phyloP scores from a whole-genome alignment of 2,797 vertebrate genomes.

The Enteromius viviparus region DNA sequence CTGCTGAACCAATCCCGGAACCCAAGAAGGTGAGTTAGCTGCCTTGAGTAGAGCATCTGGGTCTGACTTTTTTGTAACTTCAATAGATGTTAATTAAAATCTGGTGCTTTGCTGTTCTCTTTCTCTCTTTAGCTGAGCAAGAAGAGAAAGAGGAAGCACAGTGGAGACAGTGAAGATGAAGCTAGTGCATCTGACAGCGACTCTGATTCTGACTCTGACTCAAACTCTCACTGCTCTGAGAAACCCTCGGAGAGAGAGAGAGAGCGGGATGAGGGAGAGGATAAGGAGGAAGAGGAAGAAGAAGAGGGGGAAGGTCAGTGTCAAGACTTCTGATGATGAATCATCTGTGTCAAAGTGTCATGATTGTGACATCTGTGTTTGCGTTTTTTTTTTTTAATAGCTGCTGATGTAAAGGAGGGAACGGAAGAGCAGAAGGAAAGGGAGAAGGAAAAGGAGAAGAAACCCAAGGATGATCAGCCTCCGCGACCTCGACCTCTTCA shows the following conservation, averaged over 20 bases:
- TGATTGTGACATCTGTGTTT: neutral
- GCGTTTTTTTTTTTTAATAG: neutral
- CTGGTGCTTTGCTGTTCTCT: neutral
- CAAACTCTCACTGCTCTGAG: slow-evolving; percentile 80
- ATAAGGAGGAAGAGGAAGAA: slow-evolving; percentile 64
- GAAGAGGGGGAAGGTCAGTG: slow-evolving; percentile 76
- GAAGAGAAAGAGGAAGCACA: slow-evolving; percentile 86
- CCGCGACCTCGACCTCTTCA: slow-evolving; percentile 88
- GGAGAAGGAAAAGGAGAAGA: slow-evolving; percentile 79
- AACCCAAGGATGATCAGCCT: slow-evolving; percentile 78
- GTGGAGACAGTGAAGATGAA: slow-evolving; percentile 87
- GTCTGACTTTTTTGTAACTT: too few species aligned
- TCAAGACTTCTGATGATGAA: slow-evolving; percentile 31
- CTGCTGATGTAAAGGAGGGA: slow-evolving; percentile 45
- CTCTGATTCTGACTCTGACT: slow-evolving; percentile 86
- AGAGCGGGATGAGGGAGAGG: slow-evolving; percentile 72
- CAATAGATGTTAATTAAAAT: neutral
- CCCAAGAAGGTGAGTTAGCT: slow-evolving; percentile 79
- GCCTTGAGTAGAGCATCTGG: too few species aligned
- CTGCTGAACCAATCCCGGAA: slow-evolving; percentile 71
- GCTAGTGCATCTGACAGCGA: slow-evolving; percentile 85
- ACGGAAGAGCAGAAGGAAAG: slow-evolving; percentile 75
- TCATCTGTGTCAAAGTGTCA: neutral
- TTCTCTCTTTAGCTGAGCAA: slow-evolving; percentile 72
- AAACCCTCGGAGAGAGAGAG: slow-evolving; percentile 76